Evolutionary conservation across 2,888 invertebrate species (phyloP), one percentile per base, ranked within the genome.

Genomic region (Andrena praecox): DNA sequence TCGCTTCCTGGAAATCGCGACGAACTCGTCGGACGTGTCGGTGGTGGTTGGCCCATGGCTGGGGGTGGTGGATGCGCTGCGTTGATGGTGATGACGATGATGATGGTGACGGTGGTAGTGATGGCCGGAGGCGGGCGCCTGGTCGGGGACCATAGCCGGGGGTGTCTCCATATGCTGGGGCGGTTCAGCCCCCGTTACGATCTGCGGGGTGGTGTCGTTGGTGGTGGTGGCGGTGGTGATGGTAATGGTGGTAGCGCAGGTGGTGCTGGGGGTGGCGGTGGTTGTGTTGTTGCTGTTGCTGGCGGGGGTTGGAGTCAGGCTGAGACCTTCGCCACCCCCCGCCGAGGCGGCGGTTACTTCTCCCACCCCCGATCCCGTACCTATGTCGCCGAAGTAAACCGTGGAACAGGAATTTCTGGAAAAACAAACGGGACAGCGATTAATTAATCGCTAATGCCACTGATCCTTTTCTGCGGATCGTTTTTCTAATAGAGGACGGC

Each of bases 1-100:
- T 77, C 95, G 92, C 89, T 95, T 95, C 84, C 94, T 94, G 1
- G 93, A 79, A 27, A 84, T 80, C n/a, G 88, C 82, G 35, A 85
- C 84, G 68, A 85, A 86, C 50, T 92, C 91, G 31, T 90, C 89
- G 8, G 85, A 79, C 2, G 82, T 85, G 12, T 89, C 89, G 27
- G 85, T 85, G 79, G 50, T 83, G 50, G 80, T 59, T 12, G 74
- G 81, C 67, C 78, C 66, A 77, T 88, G 85, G 77, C 52, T 86
- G 72, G 68, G 81, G 20, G 81, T 86, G 73, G 84, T 73, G 75
- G 90, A 85, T 3, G 85, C 82, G 68, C 86, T 90, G 50, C 80
- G 85, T 52, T 87, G 89, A 63, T 88, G 88, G 71, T 90, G 89
- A 72, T 90, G 90, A 82, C 90, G 91, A 24, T 90, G 91, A 62